Evolutionary conservation across 53 echinoderm and acorn worm genomes (phyloP).

Genomic region (Paracentrotus lividus): DNA sequence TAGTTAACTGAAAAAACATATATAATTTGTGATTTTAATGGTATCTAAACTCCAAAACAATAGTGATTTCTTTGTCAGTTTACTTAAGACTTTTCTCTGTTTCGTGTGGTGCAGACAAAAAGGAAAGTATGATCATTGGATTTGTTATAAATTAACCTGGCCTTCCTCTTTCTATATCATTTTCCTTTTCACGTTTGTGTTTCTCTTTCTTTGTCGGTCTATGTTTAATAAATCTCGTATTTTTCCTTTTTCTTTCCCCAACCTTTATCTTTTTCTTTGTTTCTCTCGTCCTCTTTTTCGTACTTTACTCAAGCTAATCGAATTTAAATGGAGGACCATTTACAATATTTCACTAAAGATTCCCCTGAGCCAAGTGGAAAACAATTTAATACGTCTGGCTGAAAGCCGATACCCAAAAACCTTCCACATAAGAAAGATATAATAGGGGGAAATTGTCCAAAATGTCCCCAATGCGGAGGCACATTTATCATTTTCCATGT

Average conservation of each 20-base stretch:
- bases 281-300: not conserved
- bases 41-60: too few relatives aligned
- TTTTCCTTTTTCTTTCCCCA: not conserved
- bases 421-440: not conserved
- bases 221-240: not conserved
- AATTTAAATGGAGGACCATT: constrained; percentile 68
- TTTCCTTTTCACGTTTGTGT: not conserved
- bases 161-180: not conserved
- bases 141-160: too few relatives aligned
- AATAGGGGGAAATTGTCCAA: constrained; percentile 27
- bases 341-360: constrained; percentile 67
- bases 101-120: not conserved
- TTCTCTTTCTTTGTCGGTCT: not conserved
- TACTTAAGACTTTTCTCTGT: not conserved
- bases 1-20: too few relatives aligned
- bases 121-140: too few relatives aligned
- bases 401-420: constrained; percentile 25
- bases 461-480: constrained; percentile 7
- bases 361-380: constrained; percentile 20
- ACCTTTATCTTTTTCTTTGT: not conserved
- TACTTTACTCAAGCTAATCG: constrained; percentile 47
- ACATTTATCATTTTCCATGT: constrained; percentile 40
- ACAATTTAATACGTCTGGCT: constrained; percentile 17
- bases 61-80: too few relatives aligned
- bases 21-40: too few relatives aligned